Conservation (phyloP, 2,113 vertebrate genomes). For the Brachyhypopomus occidentalis region DNA sequence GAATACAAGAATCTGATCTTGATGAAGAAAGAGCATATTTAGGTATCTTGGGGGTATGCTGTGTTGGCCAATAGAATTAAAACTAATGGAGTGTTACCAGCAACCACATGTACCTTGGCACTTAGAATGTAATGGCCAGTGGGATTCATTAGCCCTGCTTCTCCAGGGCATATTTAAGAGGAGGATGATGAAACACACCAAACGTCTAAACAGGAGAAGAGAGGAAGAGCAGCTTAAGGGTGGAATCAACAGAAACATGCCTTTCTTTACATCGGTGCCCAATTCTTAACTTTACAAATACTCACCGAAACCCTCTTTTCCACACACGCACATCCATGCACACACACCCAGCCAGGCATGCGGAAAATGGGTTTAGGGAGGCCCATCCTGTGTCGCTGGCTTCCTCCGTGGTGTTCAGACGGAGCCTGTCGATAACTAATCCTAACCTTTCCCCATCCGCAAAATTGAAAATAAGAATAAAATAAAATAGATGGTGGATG, state of each 20-base stretch:
- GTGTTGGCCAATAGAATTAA: not conserved
- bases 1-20: not conserved
- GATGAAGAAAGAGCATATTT: too few relatives aligned
- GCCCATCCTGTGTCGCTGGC: constrained; percentile 62
- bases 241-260: not conserved
- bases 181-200: not conserved
- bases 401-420: constrained; percentile 70
- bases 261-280: constrained; percentile 26
- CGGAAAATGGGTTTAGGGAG: constrained; percentile 71
- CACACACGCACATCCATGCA: constrained; percentile 13
- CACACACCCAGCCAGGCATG: constrained; percentile 47
- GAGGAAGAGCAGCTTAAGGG: not conserved
- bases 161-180: constrained; percentile 2
- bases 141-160: not conserved
- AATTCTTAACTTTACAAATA: constrained; percentile 40
- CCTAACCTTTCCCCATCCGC: constrained; percentile 76
- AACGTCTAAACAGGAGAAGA: not conserved
- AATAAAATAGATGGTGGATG: constrained; percentile 76
- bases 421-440: constrained; percentile 80
- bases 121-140: not conserved
- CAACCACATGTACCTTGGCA: not conserved
- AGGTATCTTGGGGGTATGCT: not conserved
- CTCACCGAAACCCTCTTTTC: constrained; percentile 34
- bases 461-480: constrained; percentile 81
- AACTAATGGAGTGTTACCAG: not conserved